Conservation (phyloP, 53 echinoderm and acorn worm species). For the Henricia sp. region DNA sequence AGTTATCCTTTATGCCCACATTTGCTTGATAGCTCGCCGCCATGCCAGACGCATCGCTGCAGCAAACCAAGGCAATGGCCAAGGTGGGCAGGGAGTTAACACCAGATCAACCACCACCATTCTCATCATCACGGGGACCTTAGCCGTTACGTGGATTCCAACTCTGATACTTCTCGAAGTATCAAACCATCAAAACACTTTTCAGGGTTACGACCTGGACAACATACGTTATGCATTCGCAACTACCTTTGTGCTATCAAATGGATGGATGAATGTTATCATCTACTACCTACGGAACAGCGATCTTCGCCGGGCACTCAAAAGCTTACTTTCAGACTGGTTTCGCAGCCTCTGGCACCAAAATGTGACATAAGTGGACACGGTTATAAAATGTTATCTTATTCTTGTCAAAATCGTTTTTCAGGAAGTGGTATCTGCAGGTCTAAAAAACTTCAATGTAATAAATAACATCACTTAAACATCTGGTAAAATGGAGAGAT, state of each 20-base stretch:
- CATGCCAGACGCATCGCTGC: constrained; percentile 9
- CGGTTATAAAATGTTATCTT: too few relatives aligned
- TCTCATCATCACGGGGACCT: background rate
- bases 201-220: too few relatives aligned
- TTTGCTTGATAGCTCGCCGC: background rate
- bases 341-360: background rate
- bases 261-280: constrained; percentile 1
- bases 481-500: too few relatives aligned
- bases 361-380: too few relatives aligned
- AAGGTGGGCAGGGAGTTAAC: constrained; percentile 18
- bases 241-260: background rate
- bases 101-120: constrained; percentile 30
- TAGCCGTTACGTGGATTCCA: constrained; percentile 6
- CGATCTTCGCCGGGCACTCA: background rate
- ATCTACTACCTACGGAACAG: constrained; percentile 11
- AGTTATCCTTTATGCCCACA: constrained; percentile 5
- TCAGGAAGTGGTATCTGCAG: too few relatives aligned
- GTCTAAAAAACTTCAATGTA: too few relatives aligned
- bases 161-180: too few relatives aligned
- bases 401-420: too few relatives aligned
- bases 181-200: too few relatives aligned
- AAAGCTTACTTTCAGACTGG: background rate
- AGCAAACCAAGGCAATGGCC: constrained; percentile 20
- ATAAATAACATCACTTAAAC: too few relatives aligned
- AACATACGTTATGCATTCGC: too few relatives aligned